Base-by-base conservation (phyloP, 2,888 invertebrate genomes). In the Lamproptera curius region DNA sequence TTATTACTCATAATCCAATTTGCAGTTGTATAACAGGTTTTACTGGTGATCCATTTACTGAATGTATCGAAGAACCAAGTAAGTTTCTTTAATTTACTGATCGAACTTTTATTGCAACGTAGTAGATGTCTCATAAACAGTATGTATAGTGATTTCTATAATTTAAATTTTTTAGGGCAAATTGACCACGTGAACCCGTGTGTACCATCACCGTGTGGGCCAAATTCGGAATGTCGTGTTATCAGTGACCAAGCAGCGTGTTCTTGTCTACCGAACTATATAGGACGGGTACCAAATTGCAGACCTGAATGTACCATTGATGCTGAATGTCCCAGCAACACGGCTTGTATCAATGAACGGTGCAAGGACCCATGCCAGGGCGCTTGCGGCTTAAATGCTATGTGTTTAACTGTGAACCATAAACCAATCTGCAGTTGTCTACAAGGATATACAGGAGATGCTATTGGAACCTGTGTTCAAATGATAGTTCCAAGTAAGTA, bases 221-320 rank as follows among this genome's bases (percentile, higher is more conserved):
- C 94, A 0, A 92, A 95, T 69, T 94, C 95, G 2, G 92, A 94
- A 70, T 95, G 95, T 69, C 91, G 93, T 54, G 90, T 94, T 38
- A 92, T 95, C 55, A 93, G 94, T 46, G 91, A 92, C 51, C 94
- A 95, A 76, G 92, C 95, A n/a, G 95, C 95, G 40, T 95, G 95
- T 70, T 95, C 95, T 38, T 96, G 95, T 74, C 81, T 93, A 57
- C 88, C 91, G 16, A 93, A 95, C 67, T 95, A 92, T 68, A 90
- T 95, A 40, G 96, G 96, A 52, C 91, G 95, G 58, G 94, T 96
- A 42, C 95, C 95, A 17, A 95, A 94, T 66, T 96, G 96, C 67
- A 89, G 95, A 63, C 95, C 96, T 0, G 95, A 95, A 76, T 95
- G 95, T 69, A 92, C 92, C 2, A 92, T 92, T 54, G 91, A 93